Conservation (phyloP, 2,113 vertebrate species). For the Sinosuthora webbiana region DNA sequence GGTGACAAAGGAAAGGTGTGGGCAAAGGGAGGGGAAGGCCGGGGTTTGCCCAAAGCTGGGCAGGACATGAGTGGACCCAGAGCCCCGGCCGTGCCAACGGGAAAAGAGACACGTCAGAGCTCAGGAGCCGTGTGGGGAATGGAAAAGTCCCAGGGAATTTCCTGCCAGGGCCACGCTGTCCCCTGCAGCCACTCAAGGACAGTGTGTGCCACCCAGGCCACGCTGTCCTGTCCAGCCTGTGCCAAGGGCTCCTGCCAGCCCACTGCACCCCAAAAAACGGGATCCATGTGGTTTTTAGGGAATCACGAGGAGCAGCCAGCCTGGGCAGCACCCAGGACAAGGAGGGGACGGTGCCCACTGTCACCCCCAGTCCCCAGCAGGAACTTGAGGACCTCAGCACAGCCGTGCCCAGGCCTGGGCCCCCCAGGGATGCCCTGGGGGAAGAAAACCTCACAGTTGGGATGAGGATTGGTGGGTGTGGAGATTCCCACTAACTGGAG, state of each 20-base stretch:
- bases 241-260: background rate
- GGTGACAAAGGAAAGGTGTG: background rate
- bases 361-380: background rate
- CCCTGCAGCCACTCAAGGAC: background rate
- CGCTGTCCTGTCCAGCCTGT: accelerated
- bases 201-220: background rate
- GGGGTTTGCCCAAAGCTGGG: background rate
- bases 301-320: background rate
- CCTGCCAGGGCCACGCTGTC: background rate
- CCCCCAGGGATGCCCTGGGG: accelerated
- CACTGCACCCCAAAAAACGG: accelerated
- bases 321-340: background rate
- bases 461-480: background rate
- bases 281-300: accelerated
- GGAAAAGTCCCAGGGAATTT: slow-evolving; percentile 30
- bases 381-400: background rate
- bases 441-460: background rate
- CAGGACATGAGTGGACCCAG: background rate
- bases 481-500: background rate
- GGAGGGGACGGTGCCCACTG: background rate
- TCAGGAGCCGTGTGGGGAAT: background rate
- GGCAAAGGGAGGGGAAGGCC: accelerated
- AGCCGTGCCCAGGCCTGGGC: accelerated
- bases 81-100: background rate
- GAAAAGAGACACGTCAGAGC: background rate